phyloP scores from a whole-genome alignment of 1,140 invertebrate species.

The Heliothis virescens region DNA sequence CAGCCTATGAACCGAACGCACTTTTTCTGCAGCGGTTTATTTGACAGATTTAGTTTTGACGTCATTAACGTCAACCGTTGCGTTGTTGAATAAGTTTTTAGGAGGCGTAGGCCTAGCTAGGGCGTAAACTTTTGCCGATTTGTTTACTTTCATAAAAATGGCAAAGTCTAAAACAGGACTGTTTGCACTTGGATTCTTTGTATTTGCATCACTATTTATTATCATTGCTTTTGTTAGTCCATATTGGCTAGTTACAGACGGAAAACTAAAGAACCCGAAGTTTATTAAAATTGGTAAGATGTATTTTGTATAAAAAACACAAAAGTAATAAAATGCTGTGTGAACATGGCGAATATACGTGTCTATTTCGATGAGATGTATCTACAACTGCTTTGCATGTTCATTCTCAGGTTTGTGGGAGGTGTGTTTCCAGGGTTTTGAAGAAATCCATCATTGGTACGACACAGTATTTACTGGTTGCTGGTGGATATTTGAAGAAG shows the following conservation, averaged over 20 bases:
- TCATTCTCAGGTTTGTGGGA: constrained; percentile 94
- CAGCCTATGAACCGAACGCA: too few relatives aligned
- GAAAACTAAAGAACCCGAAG: constrained; percentile 91
- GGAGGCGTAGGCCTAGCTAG: too few relatives aligned
- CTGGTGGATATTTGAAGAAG: constrained; percentile 97
- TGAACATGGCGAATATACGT: too few relatives aligned
- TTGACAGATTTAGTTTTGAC: too few relatives aligned
- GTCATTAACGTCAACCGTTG: too few relatives aligned
- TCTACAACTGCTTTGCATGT: too few relatives aligned
- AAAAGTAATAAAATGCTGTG: too few relatives aligned
- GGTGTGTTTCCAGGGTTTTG: constrained; percentile 95
- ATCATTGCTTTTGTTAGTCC: constrained; percentile 96
- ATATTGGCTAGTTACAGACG: constrained; percentile 96
- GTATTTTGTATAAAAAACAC: too few relatives aligned
- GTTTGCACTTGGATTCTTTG: constrained; percentile 89
- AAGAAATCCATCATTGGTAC: constrained; percentile 92
- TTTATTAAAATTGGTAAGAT: constrained; percentile 92
- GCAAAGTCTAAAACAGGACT: constrained; percentile 88
- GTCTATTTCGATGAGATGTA: too few relatives aligned
- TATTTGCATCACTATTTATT: constrained; percentile 91
- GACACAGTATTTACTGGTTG: constrained; percentile 93
- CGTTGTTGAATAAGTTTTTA: too few relatives aligned
- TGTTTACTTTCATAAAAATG: constrained; percentile 55
- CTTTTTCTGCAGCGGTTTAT: too few relatives aligned
- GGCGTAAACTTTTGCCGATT: constrained; percentile 10